A percentile compares a stretch with the other conserved stretches of the same genome.
Evolutionary conservation across 1,140 invertebrate species (phyloP).

Genomic region (Drosophila chauvacae): DNA sequence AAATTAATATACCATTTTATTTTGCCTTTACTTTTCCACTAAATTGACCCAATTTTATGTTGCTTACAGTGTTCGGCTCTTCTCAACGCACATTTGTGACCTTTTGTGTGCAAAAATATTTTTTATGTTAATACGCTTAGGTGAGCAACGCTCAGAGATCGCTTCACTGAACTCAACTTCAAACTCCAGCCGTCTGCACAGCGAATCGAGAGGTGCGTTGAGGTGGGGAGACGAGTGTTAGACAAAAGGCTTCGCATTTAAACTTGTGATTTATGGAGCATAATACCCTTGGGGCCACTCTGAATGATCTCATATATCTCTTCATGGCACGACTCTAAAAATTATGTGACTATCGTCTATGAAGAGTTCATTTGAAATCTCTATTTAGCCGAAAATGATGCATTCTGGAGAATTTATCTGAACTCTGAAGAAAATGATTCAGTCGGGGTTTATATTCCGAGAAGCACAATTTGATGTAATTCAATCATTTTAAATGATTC

Average conservation of each 20-base stretch:
- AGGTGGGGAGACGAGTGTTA: conserved; percentile 17
- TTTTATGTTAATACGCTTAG: conserved; percentile 55
- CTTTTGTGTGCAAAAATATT: conserved; percentile 36
- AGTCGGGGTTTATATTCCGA: conserved; percentile 34
- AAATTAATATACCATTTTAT: not conserved
- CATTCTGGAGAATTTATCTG: conserved; percentile 8
- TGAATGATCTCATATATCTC: conserved; percentile 87
- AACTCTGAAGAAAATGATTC: conserved; percentile 36
- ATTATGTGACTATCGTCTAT: conserved; percentile 32
- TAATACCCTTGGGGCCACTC: conserved; percentile 84
- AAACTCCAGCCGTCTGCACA: conserved; percentile 36
- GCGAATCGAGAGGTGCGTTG: conserved; percentile 2
- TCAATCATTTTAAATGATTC: conserved; percentile 16
- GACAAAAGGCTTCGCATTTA: conserved; percentile 70
- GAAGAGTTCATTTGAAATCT: conserved; percentile 25
- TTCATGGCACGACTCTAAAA: conserved; percentile 44
- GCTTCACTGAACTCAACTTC: conserved; percentile 43
- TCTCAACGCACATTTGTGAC: conserved; percentile 23
- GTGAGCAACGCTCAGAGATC: conserved; percentile 25
- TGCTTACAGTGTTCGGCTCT: not conserved
- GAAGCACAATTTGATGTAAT: conserved; percentile 22
- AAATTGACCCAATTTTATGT: not conserved
- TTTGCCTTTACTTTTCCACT: not conserved
- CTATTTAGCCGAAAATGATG: not conserved
- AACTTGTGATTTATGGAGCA: conserved; percentile 63